These are phyloP conservation scores for Drosophila fuyamai DNA, from an alignment of 1,140 invertebrate species.

Conservation along the genomic window DNA sequence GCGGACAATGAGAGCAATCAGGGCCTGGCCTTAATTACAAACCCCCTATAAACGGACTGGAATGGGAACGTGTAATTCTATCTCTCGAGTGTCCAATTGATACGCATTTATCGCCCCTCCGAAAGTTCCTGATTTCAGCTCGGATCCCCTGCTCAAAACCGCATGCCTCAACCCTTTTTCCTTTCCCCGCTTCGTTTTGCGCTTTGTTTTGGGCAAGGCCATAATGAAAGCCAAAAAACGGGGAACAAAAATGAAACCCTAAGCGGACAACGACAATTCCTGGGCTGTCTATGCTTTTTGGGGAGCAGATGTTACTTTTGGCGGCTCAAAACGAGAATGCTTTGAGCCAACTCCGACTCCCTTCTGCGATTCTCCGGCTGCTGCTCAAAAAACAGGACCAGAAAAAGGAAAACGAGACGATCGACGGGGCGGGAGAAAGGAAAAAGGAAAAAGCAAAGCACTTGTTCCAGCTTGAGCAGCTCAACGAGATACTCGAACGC, in stretches of 20 bases:
- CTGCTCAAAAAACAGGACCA: conserved; percentile 54
- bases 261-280: conserved; percentile 63
- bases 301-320: conserved; percentile 79
- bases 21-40: conserved; percentile 11
- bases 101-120: conserved; percentile 38
- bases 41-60: conserved; percentile 2
- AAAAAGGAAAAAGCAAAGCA: conserved; percentile 72
- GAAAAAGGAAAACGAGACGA: conserved; percentile 37
- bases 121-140: conserved; percentile 19
- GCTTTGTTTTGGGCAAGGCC: conserved; percentile 36
- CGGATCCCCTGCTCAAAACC: conserved; percentile 17
- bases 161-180: conserved; percentile 27
- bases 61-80: conserved; percentile 26
- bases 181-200: background rate
- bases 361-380: conserved; percentile 20
- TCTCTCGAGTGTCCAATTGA: conserved; percentile 44
- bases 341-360: conserved; percentile 56
- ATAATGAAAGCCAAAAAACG: conserved; percentile 39
- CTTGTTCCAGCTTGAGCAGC: conserved; percentile 67
- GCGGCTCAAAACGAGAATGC: conserved; percentile 69
- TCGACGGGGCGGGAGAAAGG: conserved; percentile 16
- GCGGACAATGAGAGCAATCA: conserved; percentile 29
- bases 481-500: conserved; percentile 51
- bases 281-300: conserved; percentile 63
- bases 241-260: conserved; percentile 4